These are phyloP conservation scores for Caranx ignobilis DNA, from an alignment of 2,113 vertebrate genomes.

Conservation along the genomic window DNA sequence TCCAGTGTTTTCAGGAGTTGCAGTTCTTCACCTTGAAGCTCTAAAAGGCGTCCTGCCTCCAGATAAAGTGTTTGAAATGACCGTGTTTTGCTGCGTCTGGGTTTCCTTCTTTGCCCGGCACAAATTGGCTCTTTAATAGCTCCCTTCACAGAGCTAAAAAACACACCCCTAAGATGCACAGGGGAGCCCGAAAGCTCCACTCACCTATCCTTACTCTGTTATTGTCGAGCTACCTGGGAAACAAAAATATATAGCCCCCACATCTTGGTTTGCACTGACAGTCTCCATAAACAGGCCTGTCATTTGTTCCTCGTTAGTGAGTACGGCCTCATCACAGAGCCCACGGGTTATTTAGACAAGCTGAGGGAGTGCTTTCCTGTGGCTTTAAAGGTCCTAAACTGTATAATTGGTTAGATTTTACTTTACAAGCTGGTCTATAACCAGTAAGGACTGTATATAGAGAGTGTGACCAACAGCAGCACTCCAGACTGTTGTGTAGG, in stretches of 20 bases:
- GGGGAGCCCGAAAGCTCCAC: slow-evolving; percentile 9
- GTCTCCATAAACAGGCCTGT: not conserved
- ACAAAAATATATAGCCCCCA: slow-evolving; percentile 31
- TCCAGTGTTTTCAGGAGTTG: not conserved
- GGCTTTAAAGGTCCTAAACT: not conserved
- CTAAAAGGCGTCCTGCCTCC: slow-evolving; percentile 1
- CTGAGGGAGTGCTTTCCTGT: not conserved
- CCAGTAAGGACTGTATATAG: too few relatives aligned
- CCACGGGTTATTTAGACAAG: not conserved
- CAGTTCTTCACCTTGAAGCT: not conserved
- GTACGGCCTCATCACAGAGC: not conserved
- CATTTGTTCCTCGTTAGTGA: not conserved
- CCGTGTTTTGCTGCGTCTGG: slow-evolving; percentile 21
- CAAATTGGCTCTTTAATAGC: slow-evolving; percentile 47
- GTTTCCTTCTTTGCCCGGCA: slow-evolving; percentile 8
- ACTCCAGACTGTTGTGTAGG: too few relatives aligned
- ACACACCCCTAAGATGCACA: not conserved
- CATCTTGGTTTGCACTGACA: not conserved
- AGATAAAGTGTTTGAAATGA: slow-evolving; percentile 22
- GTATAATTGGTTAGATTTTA: too few relatives aligned
- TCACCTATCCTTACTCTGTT: slow-evolving; percentile 12
- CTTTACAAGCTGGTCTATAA: too few relatives aligned
- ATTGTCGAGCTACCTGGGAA: not conserved
- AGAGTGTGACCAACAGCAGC: too few relatives aligned
- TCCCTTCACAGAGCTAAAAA: slow-evolving; percentile 10